Evolutionary conservation across 2,113 vertebrate species (phyloP), one percentile per base, ranked within the genome.

Genomic region (Acinonyx jubatus): DNA sequence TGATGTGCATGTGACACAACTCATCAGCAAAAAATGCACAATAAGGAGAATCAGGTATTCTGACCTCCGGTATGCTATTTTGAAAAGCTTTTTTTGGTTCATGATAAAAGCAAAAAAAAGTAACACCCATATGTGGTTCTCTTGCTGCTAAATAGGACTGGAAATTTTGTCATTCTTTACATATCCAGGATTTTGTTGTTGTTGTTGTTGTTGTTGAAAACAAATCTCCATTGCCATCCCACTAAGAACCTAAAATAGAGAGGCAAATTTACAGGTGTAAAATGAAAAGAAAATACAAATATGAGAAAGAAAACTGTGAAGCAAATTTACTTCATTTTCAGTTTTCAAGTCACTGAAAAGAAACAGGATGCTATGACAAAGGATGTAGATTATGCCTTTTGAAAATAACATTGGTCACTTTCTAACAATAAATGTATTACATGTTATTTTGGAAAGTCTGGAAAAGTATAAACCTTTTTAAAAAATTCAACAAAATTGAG

Each of bases 241-340:
- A 63, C 57, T 86, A 93, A 89, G 15, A 94, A 69, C 33, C 73
- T 96, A 97, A 97, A 96, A 98, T 78, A 95, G 69, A 96, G 48
- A 89, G 29, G 31, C 21, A 93, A 83, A 66, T 94, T 50, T 89
- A 80, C 81, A 91, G 78, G 85, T 97, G 91, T 55, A 87, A 84
- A 95, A 71, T 87, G 65, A 95, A 97, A 97, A 94, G 94, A 86
- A 66, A 92, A 90, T 74, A 92, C 41, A 92, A 90, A 94, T 68
- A 73, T 23, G 55, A 80, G 63, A 89, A 96, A 95, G 87, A 86
- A 83, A 94, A 91, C 52, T 80, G n/a, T 79, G 41, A 27, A 86
- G 11, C 29, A 96, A 91, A 91, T 66, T 57, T 48, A 61, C 52
- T 89, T 96, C 55, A 91, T 79, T 92, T 97, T 97, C 23, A 36